A percentile compares a stretch with the other conserved stretches of the same genome.
Evolutionary conservation across 1,140 invertebrate species (phyloP).

Genomic region (Apis dorsata): DNA sequence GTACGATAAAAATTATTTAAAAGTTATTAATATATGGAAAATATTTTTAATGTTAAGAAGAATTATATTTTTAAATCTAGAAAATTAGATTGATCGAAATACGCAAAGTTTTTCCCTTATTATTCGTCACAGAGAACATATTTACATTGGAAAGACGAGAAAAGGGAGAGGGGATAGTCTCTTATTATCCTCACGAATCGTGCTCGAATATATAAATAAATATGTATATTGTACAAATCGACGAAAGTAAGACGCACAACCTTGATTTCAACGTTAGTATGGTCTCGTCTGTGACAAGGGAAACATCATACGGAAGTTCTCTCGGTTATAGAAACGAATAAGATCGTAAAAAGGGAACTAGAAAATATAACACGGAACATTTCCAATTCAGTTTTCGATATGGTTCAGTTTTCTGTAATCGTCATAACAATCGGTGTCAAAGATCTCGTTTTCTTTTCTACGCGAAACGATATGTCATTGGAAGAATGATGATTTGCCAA

Average conservation of each 20-base stretch:
- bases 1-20: no score
- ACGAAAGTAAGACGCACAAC: slow-evolving; percentile 35
- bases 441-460: slow-evolving; percentile 26
- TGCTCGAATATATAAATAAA: not conserved
- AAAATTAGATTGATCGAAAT: not conserved
- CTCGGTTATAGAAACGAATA: slow-evolving; percentile 37
- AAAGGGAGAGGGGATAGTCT: not conserved
- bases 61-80: not conserved
- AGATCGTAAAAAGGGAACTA: slow-evolving; percentile 45
- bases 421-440: slow-evolving; percentile 28
- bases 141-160: not conserved
- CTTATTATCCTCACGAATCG: not conserved
- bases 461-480: slow-evolving; percentile 25
- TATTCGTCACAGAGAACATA: not conserved
- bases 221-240: not conserved
- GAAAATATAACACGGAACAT: slow-evolving; percentile 47
- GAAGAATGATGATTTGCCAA: slow-evolving; percentile 33
- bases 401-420: slow-evolving; percentile 1
- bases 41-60: no score
- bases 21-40: no score
- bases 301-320: slow-evolving; percentile 31
- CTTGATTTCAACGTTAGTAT: slow-evolving; percentile 32
- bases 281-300: slow-evolving; percentile 24
- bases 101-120: not conserved
- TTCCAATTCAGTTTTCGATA: slow-evolving; percentile 37